Conservation (phyloP, 2,797 vertebrate genomes). For the Dallia pectoralis region DNA sequence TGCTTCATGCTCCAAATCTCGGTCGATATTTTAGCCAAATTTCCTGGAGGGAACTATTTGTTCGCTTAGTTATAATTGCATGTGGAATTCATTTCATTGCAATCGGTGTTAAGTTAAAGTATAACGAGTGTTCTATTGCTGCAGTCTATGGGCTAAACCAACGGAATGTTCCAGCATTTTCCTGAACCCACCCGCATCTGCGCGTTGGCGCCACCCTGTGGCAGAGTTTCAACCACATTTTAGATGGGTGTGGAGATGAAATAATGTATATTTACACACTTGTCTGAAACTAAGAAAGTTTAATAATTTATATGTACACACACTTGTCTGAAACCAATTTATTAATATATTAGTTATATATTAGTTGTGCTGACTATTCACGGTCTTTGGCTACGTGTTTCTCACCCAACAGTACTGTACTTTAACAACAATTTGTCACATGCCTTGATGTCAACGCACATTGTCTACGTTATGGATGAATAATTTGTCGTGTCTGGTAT, state of each 20-base stretch:
- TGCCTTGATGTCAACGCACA: no score
- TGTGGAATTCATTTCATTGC: neutral
- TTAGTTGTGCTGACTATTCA: no score
- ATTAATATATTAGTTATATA: no score
- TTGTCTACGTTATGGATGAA: no score
- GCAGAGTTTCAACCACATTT: neutral
- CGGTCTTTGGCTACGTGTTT: no score
- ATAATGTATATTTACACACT: neutral
- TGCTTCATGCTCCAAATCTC: neutral
- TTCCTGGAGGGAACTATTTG: neutral
- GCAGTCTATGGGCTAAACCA: neutral
- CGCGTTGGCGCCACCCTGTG: slow-evolving; percentile 28
- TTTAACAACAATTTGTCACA: no score
- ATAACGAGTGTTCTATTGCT: neutral
- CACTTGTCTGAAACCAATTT: no score
- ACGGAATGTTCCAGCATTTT: slow-evolving; percentile 46
- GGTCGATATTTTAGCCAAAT: neutral
- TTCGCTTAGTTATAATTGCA: neutral
- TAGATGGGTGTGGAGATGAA: neutral
- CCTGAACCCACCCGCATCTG: neutral
- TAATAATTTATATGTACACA: no score
- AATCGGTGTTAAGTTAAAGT: neutral
- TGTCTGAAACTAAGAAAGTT: no score
- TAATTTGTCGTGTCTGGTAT: no score
- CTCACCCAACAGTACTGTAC: no score